Evolutionary conservation across 1,140 invertebrate species (phyloP).

Genomic region (Drosophila ercepeae): DNA sequence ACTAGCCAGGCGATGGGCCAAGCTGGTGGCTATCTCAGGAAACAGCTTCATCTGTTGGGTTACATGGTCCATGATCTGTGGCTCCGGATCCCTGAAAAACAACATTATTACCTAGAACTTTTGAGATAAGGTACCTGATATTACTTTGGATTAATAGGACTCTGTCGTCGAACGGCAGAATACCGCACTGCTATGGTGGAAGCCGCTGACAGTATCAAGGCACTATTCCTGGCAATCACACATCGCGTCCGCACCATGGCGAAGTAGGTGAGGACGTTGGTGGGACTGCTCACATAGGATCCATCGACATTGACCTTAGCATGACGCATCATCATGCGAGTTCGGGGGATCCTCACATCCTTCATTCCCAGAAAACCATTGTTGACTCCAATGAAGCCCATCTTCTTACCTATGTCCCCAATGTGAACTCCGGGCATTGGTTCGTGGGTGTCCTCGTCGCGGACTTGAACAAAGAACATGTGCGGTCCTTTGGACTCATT

Average conservation of each 20-base stretch:
- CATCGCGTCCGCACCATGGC: slow-evolving; percentile 97
- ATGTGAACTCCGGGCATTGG: slow-evolving; percentile 94
- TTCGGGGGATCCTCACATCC: slow-evolving; percentile 93
- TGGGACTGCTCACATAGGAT: slow-evolving; percentile 93
- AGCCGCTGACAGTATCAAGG: slow-evolving; percentile 89
- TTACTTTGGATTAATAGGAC: slow-evolving; percentile 92
- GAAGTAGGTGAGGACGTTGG: slow-evolving; percentile 94
- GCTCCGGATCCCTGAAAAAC: slow-evolving; percentile 87
- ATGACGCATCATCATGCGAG: slow-evolving; percentile 97
- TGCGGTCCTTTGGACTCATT: slow-evolving; percentile 94
- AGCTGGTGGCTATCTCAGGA: slow-evolving; percentile 90
- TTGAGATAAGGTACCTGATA: slow-evolving; percentile 54
- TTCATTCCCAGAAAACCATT: slow-evolving; percentile 96
- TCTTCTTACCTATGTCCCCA: slow-evolving; percentile 96
- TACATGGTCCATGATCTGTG: slow-evolving; percentile 95
- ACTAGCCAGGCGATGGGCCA: slow-evolving; percentile 90
- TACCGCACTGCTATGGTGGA: slow-evolving; percentile 94
- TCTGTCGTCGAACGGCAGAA: slow-evolving; percentile 93
- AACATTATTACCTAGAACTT: neutral
- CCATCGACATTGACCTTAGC: slow-evolving; percentile 93
- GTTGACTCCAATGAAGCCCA: slow-evolving; percentile 95
- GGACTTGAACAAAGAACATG: slow-evolving; percentile 95
- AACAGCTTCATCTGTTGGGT: slow-evolving; percentile 98
- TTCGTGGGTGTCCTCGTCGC: slow-evolving; percentile 94
- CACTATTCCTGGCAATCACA: slow-evolving; percentile 89